Base-by-base conservation (phyloP, 2,888 invertebrate species). In the Icerya purchasi region DNA sequence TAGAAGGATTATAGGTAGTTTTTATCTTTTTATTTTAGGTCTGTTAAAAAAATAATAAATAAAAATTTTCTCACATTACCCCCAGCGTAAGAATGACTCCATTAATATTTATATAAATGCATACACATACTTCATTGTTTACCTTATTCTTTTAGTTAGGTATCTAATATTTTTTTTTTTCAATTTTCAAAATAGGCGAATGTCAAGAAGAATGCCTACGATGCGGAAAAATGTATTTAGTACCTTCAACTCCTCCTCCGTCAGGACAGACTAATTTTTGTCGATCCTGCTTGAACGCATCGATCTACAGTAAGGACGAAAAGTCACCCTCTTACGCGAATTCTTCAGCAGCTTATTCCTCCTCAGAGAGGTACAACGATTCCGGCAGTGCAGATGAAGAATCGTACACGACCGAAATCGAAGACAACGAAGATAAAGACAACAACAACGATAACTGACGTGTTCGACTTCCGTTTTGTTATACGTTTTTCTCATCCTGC, bases 201-300 rank as follows among this genome's bases (percentile, higher is more conserved):
- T 75, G 76, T 2, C 78, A 78, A 68, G 78, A 78, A 67, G 78
- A 78, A 68, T 79, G 79, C 67, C 72, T 74, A 58, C 71, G 76
- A 56, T 79, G 79, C 68, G 77, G 77, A 52, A 78, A 78, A 68
- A 73, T 73, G 64, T 78, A 73, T 68, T 67, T 75, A 61, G 68
- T 72, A n/a, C 67, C 68, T 51, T 69, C 65, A 61, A 68, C 62
- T 14, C 56, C 62, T 24, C 36, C 36, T 5, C 5, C 14, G 8
- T 59, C 56, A 50, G 61, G 60, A 50, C 60, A 56, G n/a, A 61
- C 58, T n/a, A 56, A 56, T 36, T 60, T 56, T 19, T 60, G 60
- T 60, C 56, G 60, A 25, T 50, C 50, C 23, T 60, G 60, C 23
- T 18, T 54, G 21, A 60, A 60, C 52, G 56, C 53, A 36, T 21